phyloP scores from a whole-genome alignment of 1,140 invertebrate species.

The Odontomachus brunneus region DNA sequence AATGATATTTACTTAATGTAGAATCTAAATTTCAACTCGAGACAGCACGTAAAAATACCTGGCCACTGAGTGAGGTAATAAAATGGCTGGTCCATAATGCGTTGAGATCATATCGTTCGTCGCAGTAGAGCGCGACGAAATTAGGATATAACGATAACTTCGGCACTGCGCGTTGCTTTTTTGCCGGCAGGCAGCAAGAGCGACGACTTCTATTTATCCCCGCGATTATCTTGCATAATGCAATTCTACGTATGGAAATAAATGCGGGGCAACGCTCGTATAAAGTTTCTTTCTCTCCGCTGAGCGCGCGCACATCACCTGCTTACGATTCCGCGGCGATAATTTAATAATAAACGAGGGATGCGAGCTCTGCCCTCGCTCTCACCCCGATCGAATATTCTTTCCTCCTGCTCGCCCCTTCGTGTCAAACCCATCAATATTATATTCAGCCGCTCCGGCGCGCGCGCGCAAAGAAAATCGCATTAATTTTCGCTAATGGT shows the following conservation, averaged over 20 bases:
- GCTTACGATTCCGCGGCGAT: conserved; percentile 61
- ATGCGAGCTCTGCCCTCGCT: conserved; percentile 54
- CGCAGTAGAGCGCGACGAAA: too few species aligned
- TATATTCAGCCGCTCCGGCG: conserved; percentile 70
- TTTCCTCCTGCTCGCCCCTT: conserved; percentile 33
- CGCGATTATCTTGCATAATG: conserved; percentile 62
- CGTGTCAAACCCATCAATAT: conserved; percentile 80
- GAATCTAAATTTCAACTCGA: too few species aligned
- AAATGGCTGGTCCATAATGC: too few species aligned
- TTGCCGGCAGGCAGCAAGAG: conserved; percentile 8
- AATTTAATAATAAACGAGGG: conserved; percentile 80
- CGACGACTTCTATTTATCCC: conserved; percentile 24
- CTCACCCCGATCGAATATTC: conserved; percentile 66
- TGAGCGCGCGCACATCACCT: conserved; percentile 15
- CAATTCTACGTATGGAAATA: conserved; percentile 8
- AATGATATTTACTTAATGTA: too few species aligned
- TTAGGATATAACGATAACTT: conserved; percentile 1
- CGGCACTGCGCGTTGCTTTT: not conserved
- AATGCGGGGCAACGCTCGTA: conserved; percentile 28
- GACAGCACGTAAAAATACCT: too few species aligned
- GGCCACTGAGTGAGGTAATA: too few species aligned
- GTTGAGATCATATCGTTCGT: too few species aligned
- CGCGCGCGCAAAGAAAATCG: conserved; percentile 69
- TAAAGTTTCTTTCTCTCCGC: conserved; percentile 10
- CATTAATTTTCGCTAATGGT: conserved; percentile 79